Base-by-base conservation (phyloP, 2,888 invertebrate species). In the Netelia fuscicornis region DNA sequence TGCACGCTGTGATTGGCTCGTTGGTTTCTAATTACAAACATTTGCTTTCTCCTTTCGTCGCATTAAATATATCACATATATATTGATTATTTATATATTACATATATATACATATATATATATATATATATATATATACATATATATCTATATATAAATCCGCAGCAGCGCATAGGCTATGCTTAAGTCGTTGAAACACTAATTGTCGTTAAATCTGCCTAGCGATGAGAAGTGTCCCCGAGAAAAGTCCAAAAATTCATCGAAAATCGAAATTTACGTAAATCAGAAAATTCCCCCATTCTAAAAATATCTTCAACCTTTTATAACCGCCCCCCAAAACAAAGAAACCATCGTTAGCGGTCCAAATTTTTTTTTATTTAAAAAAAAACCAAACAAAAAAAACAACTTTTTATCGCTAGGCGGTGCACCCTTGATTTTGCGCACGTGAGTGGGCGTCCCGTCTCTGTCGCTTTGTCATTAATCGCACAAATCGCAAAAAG, bases 361-460 rank as follows among this genome's bases (percentile, higher is more conserved):
- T n/a, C 60, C 11, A 72, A 37, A 72, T 10, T 1, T 1, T 42
- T 42, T 60, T 30, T 48, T 48, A 48, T 48, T 48, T 48, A 13
- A 48, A 8, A 48, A 48, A 48, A 48, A 48, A 48, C 13, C n/a
- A 42, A 77, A 48, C 5, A 82, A 78, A 60, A 62, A 60, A 5
- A 82, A 78, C 52, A 62, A 75, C 90, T 91, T 90, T 90, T 88
- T 85, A 92, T 93, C 92, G 93, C 92, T 93, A 91, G 92, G 92
- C 92, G 90, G 90, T 89, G 90, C 90, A 89, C 81, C 77, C 81
- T 81, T 65, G 54, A 83, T 86, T 90, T 89, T 89, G 91, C 91
- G 93, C 93, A 93, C 93, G 93, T 93, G 90, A 92, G 91, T 93
- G 92, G 93, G 93, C 93, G 93, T 93, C 93, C 93, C 93, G 92